phyloP scores from a whole-genome alignment of 2,888 invertebrate species.

The Dorcus hopei region DNA sequence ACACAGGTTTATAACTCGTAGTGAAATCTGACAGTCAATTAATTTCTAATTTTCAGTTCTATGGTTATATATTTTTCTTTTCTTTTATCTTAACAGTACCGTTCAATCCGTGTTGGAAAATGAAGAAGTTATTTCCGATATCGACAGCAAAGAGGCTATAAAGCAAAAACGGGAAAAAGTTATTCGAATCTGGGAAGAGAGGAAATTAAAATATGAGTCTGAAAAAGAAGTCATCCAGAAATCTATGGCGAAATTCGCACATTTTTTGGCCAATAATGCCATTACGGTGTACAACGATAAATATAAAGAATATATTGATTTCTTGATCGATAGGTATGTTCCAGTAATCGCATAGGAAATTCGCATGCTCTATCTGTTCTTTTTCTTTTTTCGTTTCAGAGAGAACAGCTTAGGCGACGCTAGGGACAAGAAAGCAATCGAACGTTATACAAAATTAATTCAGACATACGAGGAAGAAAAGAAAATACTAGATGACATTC shows the following conservation, averaged over 20 bases:
- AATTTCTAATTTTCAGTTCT: no score
- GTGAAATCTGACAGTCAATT: no score
- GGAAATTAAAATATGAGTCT: neutral
- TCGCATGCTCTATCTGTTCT: no score
- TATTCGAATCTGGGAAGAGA: neutral
- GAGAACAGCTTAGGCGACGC: constrained; percentile 29
- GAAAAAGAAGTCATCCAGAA: constrained; percentile 35
- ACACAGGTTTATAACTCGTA: no score
- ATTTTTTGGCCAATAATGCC: constrained; percentile 40
- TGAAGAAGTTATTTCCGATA: no score
- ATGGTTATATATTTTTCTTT: no score
- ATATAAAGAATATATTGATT: constrained; percentile 38
- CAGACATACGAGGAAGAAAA: constrained; percentile 33
- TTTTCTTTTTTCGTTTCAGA: constrained; percentile 21
- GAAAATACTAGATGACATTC: constrained; percentile 27
- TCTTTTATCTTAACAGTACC: no score
- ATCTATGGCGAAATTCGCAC: constrained; percentile 39
- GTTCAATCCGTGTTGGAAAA: no score
- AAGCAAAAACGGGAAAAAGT: no score
- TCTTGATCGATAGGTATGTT: constrained; percentile 36
- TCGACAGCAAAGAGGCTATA: no score
- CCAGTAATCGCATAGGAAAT: no score
- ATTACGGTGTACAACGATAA: constrained; percentile 39
- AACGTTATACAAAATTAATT: constrained; percentile 28
- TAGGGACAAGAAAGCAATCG: constrained; percentile 25